These are phyloP conservation scores for Lepidocyrtoides sp. DNA, from an alignment of 2,888 invertebrate genomes.

Conservation along the genomic window DNA sequence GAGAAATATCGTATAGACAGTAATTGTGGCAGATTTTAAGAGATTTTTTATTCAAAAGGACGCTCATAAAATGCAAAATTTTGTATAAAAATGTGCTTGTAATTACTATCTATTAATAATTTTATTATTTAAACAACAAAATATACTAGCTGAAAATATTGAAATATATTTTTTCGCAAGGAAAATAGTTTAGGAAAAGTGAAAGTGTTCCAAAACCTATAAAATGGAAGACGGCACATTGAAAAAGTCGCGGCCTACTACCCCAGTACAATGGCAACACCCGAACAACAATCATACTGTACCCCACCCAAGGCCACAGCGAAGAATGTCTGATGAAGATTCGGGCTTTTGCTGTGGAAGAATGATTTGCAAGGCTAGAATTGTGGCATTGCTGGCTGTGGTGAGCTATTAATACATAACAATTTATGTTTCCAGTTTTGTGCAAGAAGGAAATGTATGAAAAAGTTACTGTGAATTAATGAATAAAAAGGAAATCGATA, in stretches of 20 bases:
- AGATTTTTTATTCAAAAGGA: no score
- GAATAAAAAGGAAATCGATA: no score
- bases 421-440: no score
- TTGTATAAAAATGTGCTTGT: no score
- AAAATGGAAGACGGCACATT: constrained; percentile 70
- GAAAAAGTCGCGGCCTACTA: constrained; percentile 57
- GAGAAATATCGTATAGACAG: no score
- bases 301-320: constrained; percentile 41
- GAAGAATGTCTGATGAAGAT: constrained; percentile 33
- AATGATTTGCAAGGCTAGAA: constrained; percentile 75
- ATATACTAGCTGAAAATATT: no score
- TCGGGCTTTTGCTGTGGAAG: constrained; percentile 52
- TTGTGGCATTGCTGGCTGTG: constrained; percentile 82
- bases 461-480: not conserved
- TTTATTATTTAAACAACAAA: no score
- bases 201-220: constrained; percentile 12
- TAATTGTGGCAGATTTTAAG: no score
- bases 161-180: no score
- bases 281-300: constrained; percentile 28
- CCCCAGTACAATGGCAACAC: constrained; percentile 67
- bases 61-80: no score
- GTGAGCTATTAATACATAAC: constrained; percentile 71
- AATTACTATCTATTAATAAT: no score
- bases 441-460: not conserved
- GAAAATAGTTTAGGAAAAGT: no score